These are phyloP conservation scores for Protonibea diacanthus DNA, from an alignment of 2,797 vertebrate species.

Conservation along the genomic window DNA sequence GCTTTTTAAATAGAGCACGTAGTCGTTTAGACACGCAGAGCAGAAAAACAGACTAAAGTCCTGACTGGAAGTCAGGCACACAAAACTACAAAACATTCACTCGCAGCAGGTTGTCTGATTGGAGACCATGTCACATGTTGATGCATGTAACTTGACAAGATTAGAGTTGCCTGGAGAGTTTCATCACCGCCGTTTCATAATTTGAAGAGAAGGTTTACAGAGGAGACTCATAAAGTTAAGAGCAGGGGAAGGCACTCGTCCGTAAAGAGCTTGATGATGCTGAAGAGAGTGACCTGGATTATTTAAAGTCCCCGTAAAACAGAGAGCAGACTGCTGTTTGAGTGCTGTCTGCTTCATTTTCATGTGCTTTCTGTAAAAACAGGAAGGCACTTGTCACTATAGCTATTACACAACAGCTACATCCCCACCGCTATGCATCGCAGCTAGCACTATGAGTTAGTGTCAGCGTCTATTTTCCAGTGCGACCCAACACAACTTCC, in stretches of 20 bases:
- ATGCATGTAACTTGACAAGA: constrained; percentile 27
- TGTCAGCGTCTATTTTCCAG: too few relatives aligned
- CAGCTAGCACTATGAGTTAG: too few relatives aligned
- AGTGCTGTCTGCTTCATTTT: too few relatives aligned
- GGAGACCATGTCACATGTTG: constrained; percentile 14
- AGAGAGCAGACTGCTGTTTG: too few relatives aligned
- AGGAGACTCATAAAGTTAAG: neutral
- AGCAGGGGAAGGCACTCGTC: neutral
- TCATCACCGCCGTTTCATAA: constrained; percentile 27
- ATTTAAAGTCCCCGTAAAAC: neutral
- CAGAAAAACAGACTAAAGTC: constrained; percentile 48
- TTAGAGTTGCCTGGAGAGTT: constrained; percentile 20
- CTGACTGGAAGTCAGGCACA: constrained; percentile 49
- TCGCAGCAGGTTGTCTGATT: constrained; percentile 45
- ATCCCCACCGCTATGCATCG: too few relatives aligned
- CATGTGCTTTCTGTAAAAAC: too few relatives aligned
- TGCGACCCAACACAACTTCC: too few relatives aligned
- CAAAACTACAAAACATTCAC: constrained; percentile 27
- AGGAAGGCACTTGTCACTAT: too few relatives aligned
- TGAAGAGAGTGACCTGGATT: constrained; percentile 21
- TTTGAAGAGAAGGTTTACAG: constrained; percentile 31
- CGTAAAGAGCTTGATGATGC: constrained; percentile 20
- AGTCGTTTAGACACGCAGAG: constrained; percentile 33
- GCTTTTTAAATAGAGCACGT: constrained; percentile 62
- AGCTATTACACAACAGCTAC: too few relatives aligned